These are phyloP conservation scores for Eurois occulta DNA, from an alignment of 2,888 invertebrate genomes.

Conservation along the genomic window DNA sequence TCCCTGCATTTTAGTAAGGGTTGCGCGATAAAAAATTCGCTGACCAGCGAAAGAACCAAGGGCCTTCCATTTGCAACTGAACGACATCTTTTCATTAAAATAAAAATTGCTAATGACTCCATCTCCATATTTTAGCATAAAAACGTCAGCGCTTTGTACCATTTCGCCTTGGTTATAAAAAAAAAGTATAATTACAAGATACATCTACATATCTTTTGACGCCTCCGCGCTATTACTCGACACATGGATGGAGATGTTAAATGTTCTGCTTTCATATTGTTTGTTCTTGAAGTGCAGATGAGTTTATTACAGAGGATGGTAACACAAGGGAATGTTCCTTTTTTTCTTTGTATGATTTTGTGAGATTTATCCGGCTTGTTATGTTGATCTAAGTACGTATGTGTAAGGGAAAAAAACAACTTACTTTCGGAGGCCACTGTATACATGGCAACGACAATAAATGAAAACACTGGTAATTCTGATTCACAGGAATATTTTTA, in stretches of 20 bases:
- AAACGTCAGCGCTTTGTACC: constrained; percentile 83
- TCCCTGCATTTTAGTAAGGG: constrained; percentile 66
- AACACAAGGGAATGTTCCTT: constrained; percentile 52
- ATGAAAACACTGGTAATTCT: too few relatives aligned
- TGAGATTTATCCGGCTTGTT: constrained; percentile 47
- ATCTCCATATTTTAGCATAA: constrained; percentile 90
- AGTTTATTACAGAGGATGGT: constrained; percentile 73
- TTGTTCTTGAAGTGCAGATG: constrained; percentile 72
- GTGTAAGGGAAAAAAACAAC: too few relatives aligned
- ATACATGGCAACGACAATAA: too few relatives aligned
- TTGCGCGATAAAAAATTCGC: constrained; percentile 81
- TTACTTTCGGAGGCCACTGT: too few relatives aligned
- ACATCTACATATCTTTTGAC: constrained; percentile 87
- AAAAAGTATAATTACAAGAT: constrained; percentile 79
- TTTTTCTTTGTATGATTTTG: constrained; percentile 31
- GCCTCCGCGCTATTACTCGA: constrained; percentile 79
- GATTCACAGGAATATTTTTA: too few relatives aligned
- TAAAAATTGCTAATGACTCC: constrained; percentile 88
- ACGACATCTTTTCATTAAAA: constrained; percentile 86
- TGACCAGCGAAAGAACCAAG: constrained; percentile 79
- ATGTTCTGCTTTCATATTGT: constrained; percentile 77
- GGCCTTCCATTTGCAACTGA: constrained; percentile 70
- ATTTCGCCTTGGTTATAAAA: constrained; percentile 78
- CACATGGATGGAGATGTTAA: constrained; percentile 82
- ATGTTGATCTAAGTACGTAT: background rate